Evolutionary conservation across 2,888 invertebrate genomes (phyloP).

Genomic region (Maniola hyperantus): DNA sequence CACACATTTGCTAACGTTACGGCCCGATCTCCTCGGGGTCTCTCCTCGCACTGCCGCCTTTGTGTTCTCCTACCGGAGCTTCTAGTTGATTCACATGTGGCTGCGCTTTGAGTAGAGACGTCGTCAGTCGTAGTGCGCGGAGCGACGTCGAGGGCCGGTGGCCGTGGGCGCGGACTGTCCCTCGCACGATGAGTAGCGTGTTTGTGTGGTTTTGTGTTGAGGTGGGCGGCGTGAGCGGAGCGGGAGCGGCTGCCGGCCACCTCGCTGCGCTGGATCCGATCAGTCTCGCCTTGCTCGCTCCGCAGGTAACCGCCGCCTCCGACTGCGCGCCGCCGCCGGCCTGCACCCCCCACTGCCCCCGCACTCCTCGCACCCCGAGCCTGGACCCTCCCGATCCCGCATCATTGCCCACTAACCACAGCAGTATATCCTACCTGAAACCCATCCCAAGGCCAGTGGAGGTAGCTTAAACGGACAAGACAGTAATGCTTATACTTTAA

Average conservation of each 20-base stretch:
- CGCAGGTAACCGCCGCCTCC: conserved; percentile 73
- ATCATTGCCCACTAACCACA: conserved; percentile 25
- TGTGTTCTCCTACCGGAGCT: conserved; percentile 48
- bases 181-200: conserved; percentile 80
- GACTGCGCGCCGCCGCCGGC: conserved; percentile 57
- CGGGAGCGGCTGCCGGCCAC: conserved; percentile 80
- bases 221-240: conserved; percentile 83
- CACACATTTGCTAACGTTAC: conserved; percentile 71
- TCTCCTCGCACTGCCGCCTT: conserved; percentile 62
- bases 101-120: conserved; percentile 40
- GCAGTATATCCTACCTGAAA: conserved; percentile 39
- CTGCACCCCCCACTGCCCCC: conserved; percentile 38
- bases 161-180: conserved; percentile 51
- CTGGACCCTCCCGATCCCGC: conserved; percentile 24
- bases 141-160: conserved; percentile 55
- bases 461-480: conserved; percentile 66
- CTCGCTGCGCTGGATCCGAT: conserved; percentile 82
- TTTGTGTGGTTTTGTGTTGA: conserved; percentile 83
- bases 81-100: conserved; percentile 43
- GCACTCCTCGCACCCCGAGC: conserved; percentile 41
- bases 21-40: conserved; percentile 65
- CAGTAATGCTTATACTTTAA: conserved; percentile 62
- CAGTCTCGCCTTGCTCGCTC: conserved; percentile 80
- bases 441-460: conserved; percentile 66
- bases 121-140: conserved; percentile 51